A percentile compares a stretch with the other conserved stretches of the same genome.
Conservation (phyloP, 2,888 invertebrate genomes). For the Villa cingulata region DNA sequence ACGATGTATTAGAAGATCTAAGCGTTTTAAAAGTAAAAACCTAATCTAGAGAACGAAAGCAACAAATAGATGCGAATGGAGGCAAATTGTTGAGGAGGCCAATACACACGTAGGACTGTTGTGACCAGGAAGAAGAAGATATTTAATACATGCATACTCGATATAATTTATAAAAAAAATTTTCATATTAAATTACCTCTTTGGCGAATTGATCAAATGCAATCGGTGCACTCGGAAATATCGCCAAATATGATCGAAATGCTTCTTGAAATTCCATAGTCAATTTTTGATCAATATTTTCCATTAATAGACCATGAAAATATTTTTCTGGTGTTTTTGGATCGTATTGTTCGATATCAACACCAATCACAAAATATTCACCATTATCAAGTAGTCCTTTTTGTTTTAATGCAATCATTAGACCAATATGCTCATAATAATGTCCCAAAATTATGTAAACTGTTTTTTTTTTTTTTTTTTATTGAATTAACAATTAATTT, state of each 20-base stretch:
- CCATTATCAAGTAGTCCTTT: slow-evolving; percentile 68
- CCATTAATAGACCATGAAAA: slow-evolving; percentile 58
- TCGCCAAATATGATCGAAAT: slow-evolving; percentile 69
- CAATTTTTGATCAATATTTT: slow-evolving; percentile 41
- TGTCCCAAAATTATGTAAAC: slow-evolving; percentile 85
- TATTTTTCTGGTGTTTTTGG: slow-evolving; percentile 62
- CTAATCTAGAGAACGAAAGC: too few species aligned
- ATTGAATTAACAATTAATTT: too few species aligned
- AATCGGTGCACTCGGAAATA: slow-evolving; percentile 62
- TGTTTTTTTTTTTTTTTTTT: too few species aligned
- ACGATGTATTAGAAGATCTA: too few species aligned
- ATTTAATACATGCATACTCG: not conserved
- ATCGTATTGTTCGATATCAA: slow-evolving; percentile 81
- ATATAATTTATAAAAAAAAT: too few species aligned
- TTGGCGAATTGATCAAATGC: slow-evolving; percentile 59
- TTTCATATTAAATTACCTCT: slow-evolving; percentile 22
- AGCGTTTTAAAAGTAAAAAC: too few species aligned
- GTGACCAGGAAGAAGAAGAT: too few species aligned
- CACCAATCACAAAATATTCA: slow-evolving; percentile 89
- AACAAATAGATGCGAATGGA: too few species aligned
- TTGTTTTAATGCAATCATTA: slow-evolving; percentile 76
- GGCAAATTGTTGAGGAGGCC: too few species aligned
- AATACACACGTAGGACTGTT: too few species aligned
- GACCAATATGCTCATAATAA: slow-evolving; percentile 79
- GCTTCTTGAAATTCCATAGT: slow-evolving; percentile 48